phyloP scores from a whole-genome alignment of 2,113 vertebrate species.

The Panthera tigris region DNA sequence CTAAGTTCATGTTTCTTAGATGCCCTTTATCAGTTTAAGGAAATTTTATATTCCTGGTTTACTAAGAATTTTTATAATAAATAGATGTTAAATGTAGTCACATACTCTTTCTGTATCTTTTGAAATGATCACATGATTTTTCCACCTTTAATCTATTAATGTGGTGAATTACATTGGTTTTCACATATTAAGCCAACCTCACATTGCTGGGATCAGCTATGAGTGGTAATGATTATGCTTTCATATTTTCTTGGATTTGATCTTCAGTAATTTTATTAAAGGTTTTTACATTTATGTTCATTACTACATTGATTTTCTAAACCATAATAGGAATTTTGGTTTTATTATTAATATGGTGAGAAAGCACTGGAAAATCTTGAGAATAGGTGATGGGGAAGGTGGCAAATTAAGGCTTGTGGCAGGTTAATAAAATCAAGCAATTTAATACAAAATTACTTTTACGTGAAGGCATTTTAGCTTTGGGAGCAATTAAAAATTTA shows the following conservation, averaged over 20 bases:
- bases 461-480: neutral
- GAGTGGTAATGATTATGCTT: neutral
- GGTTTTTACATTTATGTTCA: conserved; percentile 5
- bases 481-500: neutral
- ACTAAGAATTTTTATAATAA: conserved; percentile 3
- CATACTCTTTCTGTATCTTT: neutral
- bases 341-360: neutral
- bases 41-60: conserved; percentile 25
- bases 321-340: neutral
- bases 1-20: conserved; percentile 4
- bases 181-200: conserved; percentile 16
- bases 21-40: neutral
- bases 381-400: neutral
- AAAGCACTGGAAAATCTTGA: neutral
- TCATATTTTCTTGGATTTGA: neutral
- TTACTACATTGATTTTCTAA: neutral
- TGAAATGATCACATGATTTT: conserved; percentile 6
- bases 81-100: neutral
- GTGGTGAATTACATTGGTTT: neutral
- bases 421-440: neutral
- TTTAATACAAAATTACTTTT: neutral
- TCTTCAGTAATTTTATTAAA: conserved; percentile 11
- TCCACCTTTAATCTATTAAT: neutral
- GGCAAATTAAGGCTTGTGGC: neutral
- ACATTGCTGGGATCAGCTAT: neutral